Evolutionary conservation across 2,113 vertebrate species (phyloP).

Genomic region (Nesospiza acunhae): DNA sequence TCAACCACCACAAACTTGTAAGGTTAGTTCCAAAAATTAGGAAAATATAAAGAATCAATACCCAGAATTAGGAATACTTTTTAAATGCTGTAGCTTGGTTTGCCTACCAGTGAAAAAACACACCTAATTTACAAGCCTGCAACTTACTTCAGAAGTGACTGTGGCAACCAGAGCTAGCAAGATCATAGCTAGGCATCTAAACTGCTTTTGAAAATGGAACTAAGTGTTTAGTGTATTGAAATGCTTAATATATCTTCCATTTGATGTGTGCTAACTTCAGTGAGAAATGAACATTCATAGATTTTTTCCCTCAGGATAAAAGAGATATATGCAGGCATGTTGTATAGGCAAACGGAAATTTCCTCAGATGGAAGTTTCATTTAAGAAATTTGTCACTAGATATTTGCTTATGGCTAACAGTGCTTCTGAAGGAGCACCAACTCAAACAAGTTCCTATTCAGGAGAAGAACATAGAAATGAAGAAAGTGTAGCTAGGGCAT

Average conservation of each 20-base stretch:
- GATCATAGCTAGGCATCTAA: not conserved
- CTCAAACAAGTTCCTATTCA: slow-evolving; percentile 16
- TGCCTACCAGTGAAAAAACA: not conserved
- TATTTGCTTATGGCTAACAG: not conserved
- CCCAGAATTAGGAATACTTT: not conserved
- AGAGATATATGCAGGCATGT: not conserved
- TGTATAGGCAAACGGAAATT: not conserved
- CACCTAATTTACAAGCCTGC: not conserved
- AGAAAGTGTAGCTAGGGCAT: slow-evolving; percentile 40
- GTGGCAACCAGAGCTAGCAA: not conserved
- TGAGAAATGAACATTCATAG: not conserved
- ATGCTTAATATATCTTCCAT: not conserved
- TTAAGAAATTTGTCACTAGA: not conserved
- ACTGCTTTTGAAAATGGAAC: not conserved
- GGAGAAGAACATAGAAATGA: not conserved
- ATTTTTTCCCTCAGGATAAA: not conserved
- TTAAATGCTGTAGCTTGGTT: not conserved
- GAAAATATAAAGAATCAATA: not conserved
- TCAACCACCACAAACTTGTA: not conserved
- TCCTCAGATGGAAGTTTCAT: not conserved
- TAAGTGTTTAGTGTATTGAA: not conserved
- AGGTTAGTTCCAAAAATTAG: not conserved
- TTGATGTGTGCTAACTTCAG: not conserved
- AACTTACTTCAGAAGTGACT: not conserved
- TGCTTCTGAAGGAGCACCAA: slow-evolving; percentile 25